Percentiles rank a stretch among this genome's conserved stretches.
phyloP scores from a whole-genome alignment of 2,888 invertebrate species.

The Meteorus cinctellus region DNA sequence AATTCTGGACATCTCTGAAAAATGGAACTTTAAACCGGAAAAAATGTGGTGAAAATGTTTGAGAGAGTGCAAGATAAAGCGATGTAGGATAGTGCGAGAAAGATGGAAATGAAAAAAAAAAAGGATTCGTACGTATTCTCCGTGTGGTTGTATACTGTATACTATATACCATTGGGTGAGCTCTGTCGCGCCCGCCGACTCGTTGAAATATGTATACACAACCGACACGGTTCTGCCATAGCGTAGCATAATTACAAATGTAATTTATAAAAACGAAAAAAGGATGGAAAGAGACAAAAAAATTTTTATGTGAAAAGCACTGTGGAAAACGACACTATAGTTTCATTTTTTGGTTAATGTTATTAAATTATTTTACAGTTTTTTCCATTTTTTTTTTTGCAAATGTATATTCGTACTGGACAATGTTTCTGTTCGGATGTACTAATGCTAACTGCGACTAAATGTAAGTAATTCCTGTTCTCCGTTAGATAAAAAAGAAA shows the following conservation, averaged over 20 bases:
- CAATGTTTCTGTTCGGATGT: background rate
- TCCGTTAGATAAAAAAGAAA: background rate
- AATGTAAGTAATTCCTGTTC: background rate
- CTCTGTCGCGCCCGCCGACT: slow-evolving; percentile 43
- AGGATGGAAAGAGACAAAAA: background rate
- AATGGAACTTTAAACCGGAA: slow-evolving; percentile 42
- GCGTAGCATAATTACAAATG: slow-evolving; percentile 61
- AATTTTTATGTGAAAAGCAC: slow-evolving; percentile 34
- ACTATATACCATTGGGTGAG: slow-evolving; percentile 31
- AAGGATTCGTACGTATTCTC: background rate
- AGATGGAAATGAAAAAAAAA: slow-evolving; percentile 53
- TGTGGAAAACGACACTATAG: slow-evolving; percentile 1
- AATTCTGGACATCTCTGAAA: slow-evolving; percentile 47
- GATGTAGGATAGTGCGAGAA: background rate
- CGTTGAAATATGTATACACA: slow-evolving; percentile 56
- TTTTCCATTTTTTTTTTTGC: slow-evolving; percentile 1
- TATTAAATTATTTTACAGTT: background rate
- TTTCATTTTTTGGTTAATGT: background rate
- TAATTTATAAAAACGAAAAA: slow-evolving; percentile 60
- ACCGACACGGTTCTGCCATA: slow-evolving; percentile 46
- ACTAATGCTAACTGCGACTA: background rate
- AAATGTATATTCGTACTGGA: background rate
- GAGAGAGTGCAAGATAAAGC: slow-evolving; percentile 17
- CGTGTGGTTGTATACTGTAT: slow-evolving; percentile 2
- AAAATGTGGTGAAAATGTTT: slow-evolving; percentile 48